Base-by-base conservation (phyloP, 2,888 invertebrate genomes). In the Pseudococcus viburni region DNA sequence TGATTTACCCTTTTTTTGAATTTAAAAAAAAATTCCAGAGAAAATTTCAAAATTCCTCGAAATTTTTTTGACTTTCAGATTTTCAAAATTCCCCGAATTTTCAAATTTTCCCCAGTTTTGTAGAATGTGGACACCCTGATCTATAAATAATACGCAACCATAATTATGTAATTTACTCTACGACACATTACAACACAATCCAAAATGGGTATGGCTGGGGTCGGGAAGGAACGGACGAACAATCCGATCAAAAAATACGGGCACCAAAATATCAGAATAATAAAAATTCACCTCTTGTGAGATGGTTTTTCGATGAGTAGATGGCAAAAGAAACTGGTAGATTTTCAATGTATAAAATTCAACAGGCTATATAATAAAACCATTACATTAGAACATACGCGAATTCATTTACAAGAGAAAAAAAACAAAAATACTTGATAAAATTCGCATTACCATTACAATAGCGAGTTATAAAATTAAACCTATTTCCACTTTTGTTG, bases 321-420 rank as follows among this genome's bases (percentile, higher is more conserved):
- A 87, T 33, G 80, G 77, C 80, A 87, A 80, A 55, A 87, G 26
- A n/a, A 55, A 26, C 48, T 39, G 48, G 55, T 46, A 55, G 19
- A 19, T 6, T 87, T 83, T 87, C 87, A 87, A 55, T 22, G 48
- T 6, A 55, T 87, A 87, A 77, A 87, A 80, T n/a, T 51, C 55
- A 51, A 80, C 55, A 6, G 87, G 80, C 87, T 87, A 55, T 26
- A 64, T 17, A 80, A 80, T 80, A 80, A 80, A 80, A 80, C 80
- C 80, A 80, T 42, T n/a, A 6, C 9, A 80, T 80, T 80, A 80
- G n/a, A 80, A 80, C 51, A 51, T 33, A 80, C 9, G 42, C 33
- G 19, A 42, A 42, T 19, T 19, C 9, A 84, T 84, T 84, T 22
- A 84, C n/a, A 84, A 84, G 19, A 46, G 17, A 46, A 46, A 46